Evolutionary conservation across 2,113 vertebrate species (phyloP).

Genomic region (Myxocyprinus asiaticus): DNA sequence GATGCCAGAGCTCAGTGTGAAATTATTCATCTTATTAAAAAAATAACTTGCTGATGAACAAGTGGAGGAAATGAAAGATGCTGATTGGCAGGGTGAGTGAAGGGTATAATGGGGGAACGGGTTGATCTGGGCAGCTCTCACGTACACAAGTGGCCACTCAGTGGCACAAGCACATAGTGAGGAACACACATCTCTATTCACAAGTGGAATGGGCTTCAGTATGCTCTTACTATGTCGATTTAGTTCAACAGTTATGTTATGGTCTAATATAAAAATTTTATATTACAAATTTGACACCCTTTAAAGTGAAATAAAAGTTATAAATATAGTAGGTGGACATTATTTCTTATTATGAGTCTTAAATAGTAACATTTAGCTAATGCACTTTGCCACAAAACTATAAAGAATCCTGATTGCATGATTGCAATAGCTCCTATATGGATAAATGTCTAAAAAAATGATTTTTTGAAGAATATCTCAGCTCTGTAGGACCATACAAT

Average conservation of each 20-base stretch:
- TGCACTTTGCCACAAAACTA: background rate
- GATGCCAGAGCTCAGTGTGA: background rate
- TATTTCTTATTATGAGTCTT: background rate
- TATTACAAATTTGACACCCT: background rate
- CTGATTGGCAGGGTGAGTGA: conserved; percentile 43
- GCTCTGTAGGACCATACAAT: too few relatives aligned
- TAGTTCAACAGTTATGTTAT: conserved; percentile 1
- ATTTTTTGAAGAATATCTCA: too few relatives aligned
- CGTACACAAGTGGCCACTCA: conserved; percentile 45
- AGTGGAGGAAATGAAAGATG: conserved; percentile 53
- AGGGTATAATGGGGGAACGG: conserved; percentile 48
- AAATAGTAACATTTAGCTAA: background rate
- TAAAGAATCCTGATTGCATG: too few relatives aligned
- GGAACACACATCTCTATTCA: conserved; percentile 42
- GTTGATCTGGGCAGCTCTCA: conserved; percentile 41
- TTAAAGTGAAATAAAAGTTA: background rate
- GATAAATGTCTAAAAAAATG: too few relatives aligned
- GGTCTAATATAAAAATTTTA: background rate
- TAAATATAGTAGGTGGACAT: background rate
- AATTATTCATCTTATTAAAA: conserved; percentile 40
- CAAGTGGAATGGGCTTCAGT: conserved; percentile 10
- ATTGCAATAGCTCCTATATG: too few relatives aligned
- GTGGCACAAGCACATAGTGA: conserved; percentile 37
- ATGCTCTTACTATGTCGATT: background rate
- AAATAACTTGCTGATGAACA: conserved; percentile 50